phyloP scores from a whole-genome alignment of 2,888 invertebrate genomes.

The Drosophila nr. perissopoda region DNA sequence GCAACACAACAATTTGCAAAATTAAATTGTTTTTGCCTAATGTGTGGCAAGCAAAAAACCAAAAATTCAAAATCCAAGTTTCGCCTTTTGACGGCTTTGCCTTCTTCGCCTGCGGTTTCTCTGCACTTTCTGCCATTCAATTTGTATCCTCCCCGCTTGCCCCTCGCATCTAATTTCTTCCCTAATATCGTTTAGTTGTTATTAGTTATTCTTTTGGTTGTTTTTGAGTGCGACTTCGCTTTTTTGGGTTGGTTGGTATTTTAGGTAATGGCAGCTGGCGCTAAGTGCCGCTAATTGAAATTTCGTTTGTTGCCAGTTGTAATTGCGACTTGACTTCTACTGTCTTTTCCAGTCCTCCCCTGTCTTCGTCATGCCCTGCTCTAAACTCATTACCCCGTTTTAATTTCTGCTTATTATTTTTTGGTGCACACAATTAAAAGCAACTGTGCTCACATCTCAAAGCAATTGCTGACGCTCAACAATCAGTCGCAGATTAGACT shows the following conservation, averaged over 20 bases:
- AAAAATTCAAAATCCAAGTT: conserved; percentile 40
- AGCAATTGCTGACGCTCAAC: background rate
- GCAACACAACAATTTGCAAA: conserved; percentile 72
- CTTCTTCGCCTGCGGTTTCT: conserved; percentile 30
- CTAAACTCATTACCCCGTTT: conserved; percentile 41
- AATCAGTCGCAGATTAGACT: conserved; percentile 13
- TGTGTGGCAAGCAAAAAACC: conserved; percentile 35
- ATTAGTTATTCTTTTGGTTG: conserved; percentile 60
- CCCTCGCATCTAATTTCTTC: conserved; percentile 56
- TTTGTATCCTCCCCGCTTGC: conserved; percentile 26
- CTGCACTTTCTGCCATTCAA: conserved; percentile 48
- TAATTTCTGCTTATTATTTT: conserved; percentile 55
- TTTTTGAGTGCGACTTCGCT: conserved; percentile 8
- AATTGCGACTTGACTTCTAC: conserved; percentile 61
- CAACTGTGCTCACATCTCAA: conserved; percentile 59
- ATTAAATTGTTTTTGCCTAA: conserved; percentile 68
- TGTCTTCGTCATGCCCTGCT: conserved; percentile 10
- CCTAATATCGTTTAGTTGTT: conserved; percentile 76
- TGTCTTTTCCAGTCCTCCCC: conserved; percentile 23
- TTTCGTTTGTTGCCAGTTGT: conserved; percentile 71
- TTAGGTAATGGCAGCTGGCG: conserved; percentile 68
- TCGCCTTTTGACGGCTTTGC: conserved; percentile 42
- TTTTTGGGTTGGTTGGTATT: conserved; percentile 40
- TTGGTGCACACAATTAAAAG: conserved; percentile 56
- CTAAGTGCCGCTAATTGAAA: conserved; percentile 82